These are phyloP conservation scores for Chorisops tibialis DNA, from an alignment of 2,888 invertebrate genomes.

Conservation along the genomic window DNA sequence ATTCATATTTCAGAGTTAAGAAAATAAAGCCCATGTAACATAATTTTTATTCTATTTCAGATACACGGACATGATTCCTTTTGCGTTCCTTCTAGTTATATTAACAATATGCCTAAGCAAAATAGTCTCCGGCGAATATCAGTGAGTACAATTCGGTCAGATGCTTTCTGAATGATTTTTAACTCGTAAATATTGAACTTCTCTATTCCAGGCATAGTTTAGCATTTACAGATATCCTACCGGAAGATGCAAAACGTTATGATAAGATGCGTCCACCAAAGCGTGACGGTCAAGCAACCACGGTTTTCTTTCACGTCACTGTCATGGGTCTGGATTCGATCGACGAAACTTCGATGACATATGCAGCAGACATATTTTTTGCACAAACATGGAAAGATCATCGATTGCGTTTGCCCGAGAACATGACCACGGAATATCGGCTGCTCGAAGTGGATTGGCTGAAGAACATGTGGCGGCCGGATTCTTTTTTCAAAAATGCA, in stretches of 20 bases:
- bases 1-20: too few relatives aligned
- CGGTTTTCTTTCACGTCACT: constrained; percentile 87
- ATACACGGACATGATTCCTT: constrained; percentile 43
- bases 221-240: constrained; percentile 78
- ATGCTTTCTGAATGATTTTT: not conserved
- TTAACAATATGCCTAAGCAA: constrained; percentile 47
- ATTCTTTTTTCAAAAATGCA: constrained; percentile 91
- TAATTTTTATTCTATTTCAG: constrained; percentile 36
- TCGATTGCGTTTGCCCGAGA: constrained; percentile 78
- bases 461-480: constrained; percentile 90
- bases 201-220: constrained; percentile 61
- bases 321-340: constrained; percentile 95
- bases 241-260: constrained; percentile 80
- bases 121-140: constrained; percentile 47
- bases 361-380: constrained; percentile 88
- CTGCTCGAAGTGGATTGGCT: constrained; percentile 85
- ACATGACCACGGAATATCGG: constrained; percentile 89
- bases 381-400: constrained; percentile 93
- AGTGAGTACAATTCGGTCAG: constrained; percentile 41
- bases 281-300: constrained; percentile 81
- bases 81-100: constrained; percentile 45
- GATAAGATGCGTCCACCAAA: constrained; percentile 94
- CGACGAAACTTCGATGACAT: constrained; percentile 94
- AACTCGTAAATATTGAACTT: not conserved
- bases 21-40: too few relatives aligned